A percentile compares a stretch with the other conserved stretches of the same genome.
phyloP scores from a whole-genome alignment of 2,888 invertebrate species.

The Syritta pipiens region DNA sequence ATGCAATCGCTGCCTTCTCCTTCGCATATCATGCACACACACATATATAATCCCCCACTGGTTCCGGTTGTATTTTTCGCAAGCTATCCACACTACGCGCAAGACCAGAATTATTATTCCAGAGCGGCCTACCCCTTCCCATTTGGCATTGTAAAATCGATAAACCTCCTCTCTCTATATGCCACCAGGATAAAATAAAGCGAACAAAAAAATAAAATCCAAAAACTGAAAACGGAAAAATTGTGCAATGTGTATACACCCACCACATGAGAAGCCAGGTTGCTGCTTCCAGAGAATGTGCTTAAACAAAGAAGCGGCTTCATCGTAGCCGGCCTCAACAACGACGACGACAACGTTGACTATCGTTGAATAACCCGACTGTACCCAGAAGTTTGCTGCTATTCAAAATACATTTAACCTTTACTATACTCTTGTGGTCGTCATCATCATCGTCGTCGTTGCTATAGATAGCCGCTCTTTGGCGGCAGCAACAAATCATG shows the following conservation, averaged over 20 bases:
- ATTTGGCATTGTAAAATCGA: conserved; percentile 44
- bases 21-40: too few relatives aligned
- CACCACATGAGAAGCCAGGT: neutral
- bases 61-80: conserved; percentile 34
- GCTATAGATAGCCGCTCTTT: conserved; percentile 2
- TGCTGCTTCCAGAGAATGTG: neutral
- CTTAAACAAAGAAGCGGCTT: conserved; percentile 10
- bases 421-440: too few relatives aligned
- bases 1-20: too few relatives aligned
- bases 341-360: too few relatives aligned
- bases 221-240: too few relatives aligned
- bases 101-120: too few relatives aligned
- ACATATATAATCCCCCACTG: too few relatives aligned
- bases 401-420: conserved; percentile 25
- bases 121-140: neutral
- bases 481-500: conserved; percentile 52
- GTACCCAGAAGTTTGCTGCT: conserved; percentile 21
- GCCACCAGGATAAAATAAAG: neutral
- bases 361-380: conserved; percentile 29
- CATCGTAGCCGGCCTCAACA: too few relatives aligned
- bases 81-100: conserved; percentile 28
- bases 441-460: neutral
- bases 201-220: too few relatives aligned
- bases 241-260: conserved; percentile 7
- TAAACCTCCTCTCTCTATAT: conserved; percentile 36